Evolutionary conservation across 2,888 invertebrate species (phyloP), one percentile per base, ranked within the genome.

Genomic region (Himalopsyche anomala): DNA sequence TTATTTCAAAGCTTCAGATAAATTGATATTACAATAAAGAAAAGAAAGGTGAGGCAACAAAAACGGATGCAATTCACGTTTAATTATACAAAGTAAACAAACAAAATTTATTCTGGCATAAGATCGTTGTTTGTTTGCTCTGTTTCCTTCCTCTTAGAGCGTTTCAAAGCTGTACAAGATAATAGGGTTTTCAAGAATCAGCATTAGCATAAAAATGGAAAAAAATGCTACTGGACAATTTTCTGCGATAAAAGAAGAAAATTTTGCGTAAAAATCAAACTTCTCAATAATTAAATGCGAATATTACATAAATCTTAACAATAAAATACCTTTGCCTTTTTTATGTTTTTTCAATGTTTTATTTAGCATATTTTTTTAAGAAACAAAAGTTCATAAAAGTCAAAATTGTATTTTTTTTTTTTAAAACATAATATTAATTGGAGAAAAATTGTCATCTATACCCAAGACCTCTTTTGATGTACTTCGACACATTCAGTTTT

Each of bases 1-100:
- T 62, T 9, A 62, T 19, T 62, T 19, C 62, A 19, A 62, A 28
- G 62, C 15, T 28, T 19, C 8, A 8, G 11, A 62, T 62, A 28
- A 62, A 62, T 62, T 62, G 19, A 62, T 62, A 62, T 19, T 62
- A 62, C 62, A 62, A 62, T 19, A 62, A 62, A 62, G 62, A 19
- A 62, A 62, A 62, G 62, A 8, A 62, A 62, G 62, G 62, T 62
- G 62, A 62, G 62, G 8, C 28, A 62, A 62, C 28, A 62, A 62
- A 56, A 62, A 62, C 62, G 62, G 62, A 62, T 62, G 62, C 62
- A 62, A 62, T 62, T 62, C 62, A 6, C 19, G 19, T 62, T 62
- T 62, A 62, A 62, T 62, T 62, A 62, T 62, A 62, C 62, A 62
- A 62, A 62, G 62, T 62, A 62, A 62, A 62, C 62, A 62, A 62